Percentiles rank a stretch among this genome's conserved stretches.
Conservation (phyloP, 2,888 invertebrate genomes). For the Pimpla rufipes region DNA sequence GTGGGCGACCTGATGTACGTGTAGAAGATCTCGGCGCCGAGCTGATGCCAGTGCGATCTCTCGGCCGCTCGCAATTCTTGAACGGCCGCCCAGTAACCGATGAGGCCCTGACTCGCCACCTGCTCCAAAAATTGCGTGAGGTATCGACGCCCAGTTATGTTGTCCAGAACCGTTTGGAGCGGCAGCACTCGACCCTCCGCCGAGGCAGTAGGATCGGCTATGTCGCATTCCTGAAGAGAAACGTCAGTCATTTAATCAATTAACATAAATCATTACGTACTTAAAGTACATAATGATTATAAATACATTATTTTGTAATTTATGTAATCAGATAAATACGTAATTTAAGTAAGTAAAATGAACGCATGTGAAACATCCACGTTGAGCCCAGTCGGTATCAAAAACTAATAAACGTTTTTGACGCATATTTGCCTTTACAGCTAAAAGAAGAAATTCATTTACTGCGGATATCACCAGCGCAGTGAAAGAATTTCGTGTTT, state of each 20-base stretch:
- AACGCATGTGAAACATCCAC: too few relatives aligned
- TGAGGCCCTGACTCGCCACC: slow-evolving; percentile 93
- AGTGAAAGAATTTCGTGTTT: too few relatives aligned
- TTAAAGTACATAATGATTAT: too few relatives aligned
- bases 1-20: slow-evolving; percentile 94
- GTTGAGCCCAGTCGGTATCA: too few relatives aligned
- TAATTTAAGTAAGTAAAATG: too few relatives aligned
- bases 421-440: too few relatives aligned
- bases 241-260: not conserved
- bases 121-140: slow-evolving; percentile 93
- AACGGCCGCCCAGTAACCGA: slow-evolving; percentile 95
- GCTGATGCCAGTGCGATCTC: slow-evolving; percentile 92
- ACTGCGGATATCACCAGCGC: too few relatives aligned
- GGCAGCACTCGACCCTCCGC: slow-evolving; percentile 86
- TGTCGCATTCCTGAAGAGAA: slow-evolving; percentile 78
- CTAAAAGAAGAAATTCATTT: too few relatives aligned
- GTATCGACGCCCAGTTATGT: slow-evolving; percentile 92
- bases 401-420: too few relatives aligned
- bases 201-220: slow-evolving; percentile 75
- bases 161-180: slow-evolving; percentile 91
- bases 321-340: too few relatives aligned
- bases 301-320: not conserved
- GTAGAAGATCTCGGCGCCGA: slow-evolving; percentile 96
- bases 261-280: too few relatives aligned
- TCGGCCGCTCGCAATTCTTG: slow-evolving; percentile 93